Base-by-base conservation (phyloP, 1,140 invertebrate species). In the Drosophila erecta region DNA sequence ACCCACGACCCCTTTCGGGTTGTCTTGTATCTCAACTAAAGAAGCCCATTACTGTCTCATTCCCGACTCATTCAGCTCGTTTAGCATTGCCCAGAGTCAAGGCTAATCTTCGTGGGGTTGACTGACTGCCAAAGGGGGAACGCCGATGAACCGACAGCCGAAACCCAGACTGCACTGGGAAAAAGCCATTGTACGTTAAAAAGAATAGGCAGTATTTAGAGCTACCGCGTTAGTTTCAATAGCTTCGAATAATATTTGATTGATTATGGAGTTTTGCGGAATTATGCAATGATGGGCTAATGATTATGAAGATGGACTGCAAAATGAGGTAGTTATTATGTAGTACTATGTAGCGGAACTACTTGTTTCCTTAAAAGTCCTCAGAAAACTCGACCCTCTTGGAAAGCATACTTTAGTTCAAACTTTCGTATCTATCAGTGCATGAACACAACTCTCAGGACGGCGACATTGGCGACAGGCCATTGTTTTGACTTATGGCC, bases 401-500 rank as follows among this genome's bases (percentile, higher is more conserved):
- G 7, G 7, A 30, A 3, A 30, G 10, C 7, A 30, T 10, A 10
- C 30, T 30, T 30, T 2, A 30, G 30, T 30, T 30, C 10, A 7
- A 30, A 3, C 30, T 30, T 7, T 30, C 2, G 30, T 30, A 3
- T 10, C 8, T 30, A 8, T 30, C 1, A 51, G 60, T 67, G 64
- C 6, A 67, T 2, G n/a, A 66, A 17, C 51, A 47, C 27, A 50
- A 50, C 60, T 67, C 59, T 65, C 50, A 43, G 35, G 64, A 67
- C 75, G 60, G 77, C 83, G 83, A 89, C 75, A 79, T 87, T 79
- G 79, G 83, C 83, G 81, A 86, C 81, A 84, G 84, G 72, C 84
- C 84, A 87, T 87, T 87, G 84, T 87, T 87, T 87, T 87, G 84
- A 87, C 84, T 87, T 87, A 89, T 87, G 89, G 84, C 84, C 57